Conservation (phyloP, 2,113 vertebrate genomes). For the Brienomyrus brachyistius region DNA sequence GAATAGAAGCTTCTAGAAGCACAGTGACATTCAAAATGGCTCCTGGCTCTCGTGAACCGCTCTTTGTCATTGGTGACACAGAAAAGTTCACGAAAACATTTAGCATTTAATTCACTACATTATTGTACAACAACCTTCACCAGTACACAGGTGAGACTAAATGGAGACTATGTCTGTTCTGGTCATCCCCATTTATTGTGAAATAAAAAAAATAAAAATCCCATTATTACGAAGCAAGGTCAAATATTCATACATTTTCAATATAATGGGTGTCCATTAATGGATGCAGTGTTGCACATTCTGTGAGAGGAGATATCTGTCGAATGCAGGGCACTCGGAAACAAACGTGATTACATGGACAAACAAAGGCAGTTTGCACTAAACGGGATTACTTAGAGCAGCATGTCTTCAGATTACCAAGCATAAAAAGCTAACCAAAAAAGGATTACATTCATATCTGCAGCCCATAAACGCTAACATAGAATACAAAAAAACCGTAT, state of each 20-base stretch:
- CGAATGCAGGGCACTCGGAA: not conserved
- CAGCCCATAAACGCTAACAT: not conserved
- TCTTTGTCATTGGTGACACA: slow-evolving; percentile 7
- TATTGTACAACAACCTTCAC: not conserved
- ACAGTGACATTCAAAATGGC: slow-evolving; percentile 6
- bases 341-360: not conserved
- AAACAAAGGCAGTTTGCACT: not conserved
- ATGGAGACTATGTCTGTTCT: not conserved
- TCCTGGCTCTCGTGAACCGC: not conserved
- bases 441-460: not conserved
- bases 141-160: not conserved
- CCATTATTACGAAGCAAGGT: not conserved
- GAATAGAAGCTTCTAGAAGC: slow-evolving; percentile 19
- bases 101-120: not conserved
- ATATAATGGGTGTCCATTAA: not conserved
- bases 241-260: not conserved
- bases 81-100: not conserved
- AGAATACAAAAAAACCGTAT: not conserved
- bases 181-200: not conserved
- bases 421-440: not conserved
- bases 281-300: not conserved
- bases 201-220: not conserved
- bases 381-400: not conserved
- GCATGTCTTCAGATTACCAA: slow-evolving; percentile 5
- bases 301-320: not conserved